These are phyloP conservation scores for Phyllostomus hastatus DNA, from an alignment of 2,113 vertebrate genomes.

Conservation along the genomic window DNA sequence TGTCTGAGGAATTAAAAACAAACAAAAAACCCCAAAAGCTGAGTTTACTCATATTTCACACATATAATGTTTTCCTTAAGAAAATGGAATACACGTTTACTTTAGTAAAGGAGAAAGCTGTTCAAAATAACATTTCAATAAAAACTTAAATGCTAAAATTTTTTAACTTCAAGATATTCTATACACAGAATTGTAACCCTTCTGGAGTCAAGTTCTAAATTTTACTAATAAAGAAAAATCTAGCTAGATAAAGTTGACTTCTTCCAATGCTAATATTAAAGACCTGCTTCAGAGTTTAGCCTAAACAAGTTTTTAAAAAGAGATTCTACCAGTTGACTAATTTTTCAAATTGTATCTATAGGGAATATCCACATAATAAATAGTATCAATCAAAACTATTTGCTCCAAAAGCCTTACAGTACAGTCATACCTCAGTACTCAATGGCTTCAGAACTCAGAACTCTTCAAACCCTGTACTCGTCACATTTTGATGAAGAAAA, in stretches of 20 bases:
- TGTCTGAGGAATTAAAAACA: slow-evolving; percentile 82
- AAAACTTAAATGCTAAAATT: slow-evolving; percentile 18
- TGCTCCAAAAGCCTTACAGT: background rate
- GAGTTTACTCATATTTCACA: slow-evolving; percentile 12
- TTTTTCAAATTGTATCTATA: background rate
- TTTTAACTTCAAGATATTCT: background rate
- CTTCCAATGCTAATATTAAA: background rate
- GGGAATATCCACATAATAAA: background rate
- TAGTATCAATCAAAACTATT: background rate
- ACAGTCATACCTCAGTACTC: too few relatives aligned
- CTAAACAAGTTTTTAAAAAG: slow-evolving; percentile 14
- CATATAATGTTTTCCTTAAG: background rate
- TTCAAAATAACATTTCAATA: slow-evolving; percentile 1
- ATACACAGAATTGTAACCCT: background rate
- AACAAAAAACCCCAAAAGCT: background rate
- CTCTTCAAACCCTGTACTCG: too few relatives aligned
- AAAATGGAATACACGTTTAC: background rate
- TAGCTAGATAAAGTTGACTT: background rate
- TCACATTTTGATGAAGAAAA: too few relatives aligned
- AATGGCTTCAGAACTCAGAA: too few relatives aligned
- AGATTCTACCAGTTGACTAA: background rate
- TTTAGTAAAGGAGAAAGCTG: background rate
- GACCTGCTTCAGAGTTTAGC: background rate
- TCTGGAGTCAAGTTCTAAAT: background rate
- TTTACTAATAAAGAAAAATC: background rate